A percentile compares a stretch with the other conserved stretches of the same genome.
These are phyloP conservation scores for Plagodis dolabraria DNA, from an alignment of 2,888 invertebrate species.

Conservation along the genomic window DNA sequence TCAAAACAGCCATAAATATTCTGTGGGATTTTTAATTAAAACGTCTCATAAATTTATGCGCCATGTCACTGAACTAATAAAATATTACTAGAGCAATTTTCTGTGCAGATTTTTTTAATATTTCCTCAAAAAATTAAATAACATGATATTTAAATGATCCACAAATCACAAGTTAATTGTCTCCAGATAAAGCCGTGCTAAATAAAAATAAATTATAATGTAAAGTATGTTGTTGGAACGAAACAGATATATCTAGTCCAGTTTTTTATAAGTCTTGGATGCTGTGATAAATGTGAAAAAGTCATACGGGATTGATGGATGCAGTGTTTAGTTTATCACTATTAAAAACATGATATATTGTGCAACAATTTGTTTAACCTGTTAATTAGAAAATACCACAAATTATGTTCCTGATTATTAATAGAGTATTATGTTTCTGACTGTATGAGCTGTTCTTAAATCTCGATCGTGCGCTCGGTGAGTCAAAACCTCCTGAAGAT, in stretches of 20 bases:
- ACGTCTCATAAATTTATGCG: constrained; percentile 13
- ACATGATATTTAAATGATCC: constrained; percentile 17
- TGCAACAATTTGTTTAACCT: no score
- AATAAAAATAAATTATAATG: background rate
- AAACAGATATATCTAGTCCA: constrained; percentile 6
- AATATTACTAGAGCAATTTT: constrained; percentile 14
- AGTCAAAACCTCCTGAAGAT: no score
- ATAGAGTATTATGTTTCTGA: no score
- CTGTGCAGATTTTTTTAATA: constrained; percentile 14
- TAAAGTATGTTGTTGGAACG: constrained; percentile 1
- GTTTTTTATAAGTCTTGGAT: constrained; percentile 3
- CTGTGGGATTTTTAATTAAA: background rate
- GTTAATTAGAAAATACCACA: no score
- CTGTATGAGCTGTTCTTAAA: no score
- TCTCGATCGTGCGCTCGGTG: no score
- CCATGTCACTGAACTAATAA: constrained; percentile 13
- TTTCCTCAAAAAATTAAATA: constrained; percentile 1
- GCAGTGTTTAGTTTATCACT: no score
- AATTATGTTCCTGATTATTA: no score
- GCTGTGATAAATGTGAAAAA: background rate
- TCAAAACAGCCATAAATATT: no score
- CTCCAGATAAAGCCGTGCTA: background rate
- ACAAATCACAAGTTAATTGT: constrained; percentile 15
- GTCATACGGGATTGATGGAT: no score
- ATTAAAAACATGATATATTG: no score